These are phyloP conservation scores for Yponomeuta plumbellus DNA, from an alignment of 2,888 invertebrate species.

Conservation along the genomic window DNA sequence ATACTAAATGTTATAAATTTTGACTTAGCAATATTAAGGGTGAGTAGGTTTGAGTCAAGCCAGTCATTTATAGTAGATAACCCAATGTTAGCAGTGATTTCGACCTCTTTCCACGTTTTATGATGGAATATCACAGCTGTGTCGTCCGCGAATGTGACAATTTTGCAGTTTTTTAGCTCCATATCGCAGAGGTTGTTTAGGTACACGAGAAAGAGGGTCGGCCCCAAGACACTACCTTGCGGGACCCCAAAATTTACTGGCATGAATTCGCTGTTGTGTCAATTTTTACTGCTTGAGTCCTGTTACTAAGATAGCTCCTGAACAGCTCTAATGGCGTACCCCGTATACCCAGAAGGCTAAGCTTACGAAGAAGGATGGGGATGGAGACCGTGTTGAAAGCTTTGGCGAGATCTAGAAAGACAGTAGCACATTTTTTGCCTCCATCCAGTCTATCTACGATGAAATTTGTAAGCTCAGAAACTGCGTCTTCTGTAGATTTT, in stretches of 20 bases:
- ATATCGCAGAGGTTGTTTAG: too few relatives aligned
- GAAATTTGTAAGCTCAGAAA: slow-evolving; percentile 3
- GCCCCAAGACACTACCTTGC: too few relatives aligned
- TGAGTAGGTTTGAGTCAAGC: slow-evolving; percentile 7
- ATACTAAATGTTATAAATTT: slow-evolving; percentile 15
- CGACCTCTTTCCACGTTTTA: background rate
- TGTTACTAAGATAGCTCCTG: background rate
- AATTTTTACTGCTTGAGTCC: background rate
- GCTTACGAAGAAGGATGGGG: slow-evolving; percentile 12
- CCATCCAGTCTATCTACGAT: slow-evolving; percentile 6
- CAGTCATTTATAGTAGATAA: slow-evolving; percentile 7
- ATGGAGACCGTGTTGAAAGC: slow-evolving; percentile 19
- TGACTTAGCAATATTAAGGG: slow-evolving; percentile 9
- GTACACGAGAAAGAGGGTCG: too few relatives aligned
- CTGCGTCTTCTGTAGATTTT: slow-evolving; percentile 14
- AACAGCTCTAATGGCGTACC: slow-evolving; percentile 6
- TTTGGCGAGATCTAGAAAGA: slow-evolving; percentile 16
- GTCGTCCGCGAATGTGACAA: slow-evolving; percentile 4
- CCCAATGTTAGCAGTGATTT: slow-evolving; percentile 1
- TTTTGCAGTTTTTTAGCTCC: too few relatives aligned
- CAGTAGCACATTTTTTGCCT: slow-evolving; percentile 1
- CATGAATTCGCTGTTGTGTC: too few relatives aligned
- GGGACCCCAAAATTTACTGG: too few relatives aligned
- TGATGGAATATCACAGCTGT: slow-evolving; percentile 13
- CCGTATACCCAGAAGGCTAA: background rate